Evolutionary conservation across 2,113 vertebrate genomes (phyloP), one percentile per base, ranked within the genome.

Genomic region (Myiopsitta monachus): DNA sequence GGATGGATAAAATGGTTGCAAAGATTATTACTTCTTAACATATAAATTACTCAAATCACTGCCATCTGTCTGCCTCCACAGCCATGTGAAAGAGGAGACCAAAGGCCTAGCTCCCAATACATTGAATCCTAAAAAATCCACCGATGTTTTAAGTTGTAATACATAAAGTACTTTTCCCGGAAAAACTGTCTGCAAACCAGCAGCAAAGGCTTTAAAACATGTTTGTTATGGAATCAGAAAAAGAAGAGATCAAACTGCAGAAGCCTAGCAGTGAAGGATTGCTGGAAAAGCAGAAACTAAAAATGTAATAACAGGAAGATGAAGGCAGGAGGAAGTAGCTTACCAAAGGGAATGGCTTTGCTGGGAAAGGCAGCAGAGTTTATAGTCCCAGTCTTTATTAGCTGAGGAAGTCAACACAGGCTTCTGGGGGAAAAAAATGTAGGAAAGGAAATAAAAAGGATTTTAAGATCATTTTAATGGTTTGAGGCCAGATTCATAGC

Each of bases 1-100:
- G 74, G 63, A 89, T 79, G 47, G 86, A 89, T 90, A 91, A 96
- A 96, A 90, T 87, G 26, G 67, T 69, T 92, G 70, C 49, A 74
- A 96, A 94, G 86, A 94, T 94, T 97, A 95, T 87, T 94, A 91
- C 83, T 93, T 91, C 81, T 94, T 94, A 94, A 92, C 90, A 94
- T 94, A 95, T 67, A 96, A 94, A 94, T 96, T 94, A 90, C 92
- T 94, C 66, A 94, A 77, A 97, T 96, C 33, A 6, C 83, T 93
- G 70, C 77, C 92, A 89, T 96, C 95, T 89, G n/a, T 94, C 92
- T 95, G 67, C 55, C n/a, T 94, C 80, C 77, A 51, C 28, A 14
- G 59, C 57, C 44, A 69, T 90, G 87, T 79, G 83, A 96, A 94
- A 96, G 85, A 79, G 52, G 77, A 96, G 87, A 89, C 94, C 92